Evolutionary conservation across 2,113 vertebrate genomes (phyloP).

Genomic region (Crotalus horridus): DNA sequence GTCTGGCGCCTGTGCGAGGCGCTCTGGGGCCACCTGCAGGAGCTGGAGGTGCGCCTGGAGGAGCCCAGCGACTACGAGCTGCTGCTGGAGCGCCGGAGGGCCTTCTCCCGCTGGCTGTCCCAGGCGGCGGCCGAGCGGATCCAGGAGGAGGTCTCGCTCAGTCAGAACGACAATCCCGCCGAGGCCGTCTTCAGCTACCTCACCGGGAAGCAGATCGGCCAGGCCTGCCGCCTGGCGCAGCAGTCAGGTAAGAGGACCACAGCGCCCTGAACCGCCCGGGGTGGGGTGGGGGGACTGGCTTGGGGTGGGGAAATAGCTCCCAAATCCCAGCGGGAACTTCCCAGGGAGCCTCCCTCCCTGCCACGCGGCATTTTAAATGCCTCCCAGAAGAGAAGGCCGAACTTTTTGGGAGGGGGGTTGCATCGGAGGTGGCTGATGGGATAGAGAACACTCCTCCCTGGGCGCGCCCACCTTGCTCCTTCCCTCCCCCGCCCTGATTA

Average conservation of each 20-base stretch:
- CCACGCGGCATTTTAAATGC: neutral
- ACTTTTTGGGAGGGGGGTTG: too few relatives aligned
- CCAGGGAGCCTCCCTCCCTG: accelerated
- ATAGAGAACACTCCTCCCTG: too few relatives aligned
- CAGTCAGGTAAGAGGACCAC: constrained; percentile 71
- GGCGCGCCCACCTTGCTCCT: too few relatives aligned
- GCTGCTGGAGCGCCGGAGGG: constrained; percentile 79
- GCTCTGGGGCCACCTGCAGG: constrained; percentile 82
- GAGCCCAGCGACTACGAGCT: constrained; percentile 70
- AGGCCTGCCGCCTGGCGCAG: constrained; percentile 90
- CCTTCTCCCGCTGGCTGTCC: constrained; percentile 87
- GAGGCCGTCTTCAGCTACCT: constrained; percentile 94
- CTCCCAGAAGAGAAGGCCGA: neutral
- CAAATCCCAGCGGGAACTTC: neutral
- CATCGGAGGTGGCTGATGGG: too few relatives aligned
- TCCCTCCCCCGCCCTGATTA: too few relatives aligned
- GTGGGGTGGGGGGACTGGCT: too few relatives aligned
- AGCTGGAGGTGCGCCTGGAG: constrained; percentile 68
- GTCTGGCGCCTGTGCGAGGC: constrained; percentile 90
- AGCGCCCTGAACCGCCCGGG: too few relatives aligned
- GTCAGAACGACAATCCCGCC: constrained; percentile 58
- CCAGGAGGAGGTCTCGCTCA: constrained; percentile 78
- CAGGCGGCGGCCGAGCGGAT: constrained; percentile 71
- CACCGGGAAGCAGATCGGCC: constrained; percentile 82
- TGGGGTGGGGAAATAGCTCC: neutral